These are phyloP conservation scores for Malurus alboscapulatus DNA, from an alignment of 2,113 vertebrate species.

Conservation along the genomic window DNA sequence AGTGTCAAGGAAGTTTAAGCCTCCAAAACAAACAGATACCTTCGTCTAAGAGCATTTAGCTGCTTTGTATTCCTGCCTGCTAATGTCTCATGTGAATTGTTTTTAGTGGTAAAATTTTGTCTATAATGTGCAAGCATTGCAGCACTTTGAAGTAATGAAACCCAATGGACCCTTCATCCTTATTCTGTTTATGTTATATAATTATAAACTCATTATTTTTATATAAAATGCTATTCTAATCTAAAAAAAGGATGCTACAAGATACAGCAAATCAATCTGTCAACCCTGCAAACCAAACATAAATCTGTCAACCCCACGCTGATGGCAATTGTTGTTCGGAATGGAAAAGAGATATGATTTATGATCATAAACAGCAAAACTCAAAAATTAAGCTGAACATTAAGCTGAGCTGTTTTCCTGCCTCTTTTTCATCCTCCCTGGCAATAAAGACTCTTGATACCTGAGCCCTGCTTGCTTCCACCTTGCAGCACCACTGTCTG, in stretches of 20 bases:
- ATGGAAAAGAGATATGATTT: background rate
- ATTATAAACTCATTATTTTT: slow-evolving; percentile 68
- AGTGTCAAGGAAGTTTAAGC: slow-evolving; percentile 70
- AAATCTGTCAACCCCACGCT: background rate
- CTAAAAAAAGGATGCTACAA: background rate
- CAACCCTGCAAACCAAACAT: background rate
- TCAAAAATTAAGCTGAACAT: background rate
- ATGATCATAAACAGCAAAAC: background rate
- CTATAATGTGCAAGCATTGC: slow-evolving; percentile 41
- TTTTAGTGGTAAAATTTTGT: slow-evolving; percentile 50
- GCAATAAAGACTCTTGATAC: background rate
- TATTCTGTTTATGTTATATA: slow-evolving; percentile 62
- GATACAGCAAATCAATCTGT: background rate
- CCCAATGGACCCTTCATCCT: slow-evolving; percentile 68
- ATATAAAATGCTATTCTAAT: slow-evolving; percentile 36
- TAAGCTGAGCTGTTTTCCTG: background rate
- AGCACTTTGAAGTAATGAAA: slow-evolving; percentile 66
- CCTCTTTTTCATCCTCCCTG: background rate
- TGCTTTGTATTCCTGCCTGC: slow-evolving; percentile 35
- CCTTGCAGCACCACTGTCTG: background rate
- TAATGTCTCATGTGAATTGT: slow-evolving; percentile 51
- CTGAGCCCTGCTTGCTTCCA: background rate
- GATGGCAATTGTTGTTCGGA: background rate
- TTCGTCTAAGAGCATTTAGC: slow-evolving; percentile 44
- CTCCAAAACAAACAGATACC: slow-evolving; percentile 67